These are phyloP conservation scores for Lamellibrachia columna DNA, from an alignment of 2,888 invertebrate genomes.

Conservation along the genomic window DNA sequence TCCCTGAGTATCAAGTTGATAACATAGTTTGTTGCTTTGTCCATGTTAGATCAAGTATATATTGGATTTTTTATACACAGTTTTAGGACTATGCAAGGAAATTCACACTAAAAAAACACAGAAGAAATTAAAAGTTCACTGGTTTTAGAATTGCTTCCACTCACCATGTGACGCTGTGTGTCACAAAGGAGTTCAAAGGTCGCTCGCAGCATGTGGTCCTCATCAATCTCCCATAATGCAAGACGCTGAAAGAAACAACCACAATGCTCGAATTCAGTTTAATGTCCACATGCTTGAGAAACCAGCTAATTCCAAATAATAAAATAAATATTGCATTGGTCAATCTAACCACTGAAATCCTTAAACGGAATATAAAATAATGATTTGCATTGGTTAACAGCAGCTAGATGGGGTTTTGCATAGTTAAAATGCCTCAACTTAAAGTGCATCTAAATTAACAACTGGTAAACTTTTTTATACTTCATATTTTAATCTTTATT, in stretches of 20 bases:
- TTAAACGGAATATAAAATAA: no score
- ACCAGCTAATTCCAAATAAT: background rate
- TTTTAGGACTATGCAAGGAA: constrained; percentile 19
- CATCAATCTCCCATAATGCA: constrained; percentile 61
- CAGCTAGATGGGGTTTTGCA: no score
- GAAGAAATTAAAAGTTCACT: background rate
- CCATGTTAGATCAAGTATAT: no score
- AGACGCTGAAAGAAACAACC: background rate
- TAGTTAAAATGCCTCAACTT: no score
- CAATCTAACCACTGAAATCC: no score
- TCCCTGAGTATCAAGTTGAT: background rate
- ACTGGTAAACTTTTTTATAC: no score
- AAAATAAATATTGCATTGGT: no score
- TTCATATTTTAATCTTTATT: no score
- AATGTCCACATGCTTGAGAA: background rate
- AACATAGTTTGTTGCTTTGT: background rate
- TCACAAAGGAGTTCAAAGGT: constrained; percentile 49
- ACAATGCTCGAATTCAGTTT: background rate
- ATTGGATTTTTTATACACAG: constrained; percentile 68
- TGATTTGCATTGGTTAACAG: no score
- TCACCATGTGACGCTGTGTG: constrained; percentile 46
- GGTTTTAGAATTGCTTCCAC: background rate
- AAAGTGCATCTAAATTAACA: no score
- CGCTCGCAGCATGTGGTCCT: constrained; percentile 53
- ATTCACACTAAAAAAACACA: constrained; percentile 17